Base-by-base conservation (phyloP, 2,113 vertebrate species). In the Dromaius novaehollandiae region DNA sequence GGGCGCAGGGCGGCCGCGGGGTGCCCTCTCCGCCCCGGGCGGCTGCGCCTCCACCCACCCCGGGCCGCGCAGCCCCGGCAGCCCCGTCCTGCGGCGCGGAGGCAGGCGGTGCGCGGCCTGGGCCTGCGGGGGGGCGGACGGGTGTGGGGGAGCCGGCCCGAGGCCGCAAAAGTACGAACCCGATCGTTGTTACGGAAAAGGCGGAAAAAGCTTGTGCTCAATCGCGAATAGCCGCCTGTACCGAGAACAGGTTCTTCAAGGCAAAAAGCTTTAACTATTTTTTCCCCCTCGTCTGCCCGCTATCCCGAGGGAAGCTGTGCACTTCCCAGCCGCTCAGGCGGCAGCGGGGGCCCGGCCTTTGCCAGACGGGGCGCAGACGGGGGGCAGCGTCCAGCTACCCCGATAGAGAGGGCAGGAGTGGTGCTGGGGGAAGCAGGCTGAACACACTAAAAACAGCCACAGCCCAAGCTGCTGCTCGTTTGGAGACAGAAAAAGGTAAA, bases 21-120 rank as follows among this genome's bases (percentile, higher is more conserved):
- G 74, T 96, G 22, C 79, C 90, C 97, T 78, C 82, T 95, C 97
- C 97, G 92, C 96, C 93, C 83, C 48, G 79, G 93, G 91, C 95
- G 50, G 75, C 56, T 66, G 95, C 64, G 89, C 83, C 77, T 91
- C 93, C 82, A 83, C 96, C 94, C 91, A 63, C 55, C 61, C 88
- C 36, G 61, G 50, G 44, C 82, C 86, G 44, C 20, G 7, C 38
- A 38, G 38, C 38, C 38, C 38, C 65, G 68, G 86, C 28, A 82
- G 40, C 53, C 58, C 44, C 63, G 38, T 61, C 86, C 74, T 80
- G 50, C 9, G 64, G 30, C 69, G 4, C 66, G n/a, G n/a, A n/a
- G n/a, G n/a, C n/a, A n/a, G n/a, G n/a, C n/a, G n/a, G n/a, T n/a
- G n/a, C n/a, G n/a, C n/a, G n/a, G n/a, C n/a, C n/a, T n/a, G n/a